These are phyloP conservation scores for Actinia equina DNA, from an alignment of 64 coral and sea anemone species.

Conservation along the genomic window DNA sequence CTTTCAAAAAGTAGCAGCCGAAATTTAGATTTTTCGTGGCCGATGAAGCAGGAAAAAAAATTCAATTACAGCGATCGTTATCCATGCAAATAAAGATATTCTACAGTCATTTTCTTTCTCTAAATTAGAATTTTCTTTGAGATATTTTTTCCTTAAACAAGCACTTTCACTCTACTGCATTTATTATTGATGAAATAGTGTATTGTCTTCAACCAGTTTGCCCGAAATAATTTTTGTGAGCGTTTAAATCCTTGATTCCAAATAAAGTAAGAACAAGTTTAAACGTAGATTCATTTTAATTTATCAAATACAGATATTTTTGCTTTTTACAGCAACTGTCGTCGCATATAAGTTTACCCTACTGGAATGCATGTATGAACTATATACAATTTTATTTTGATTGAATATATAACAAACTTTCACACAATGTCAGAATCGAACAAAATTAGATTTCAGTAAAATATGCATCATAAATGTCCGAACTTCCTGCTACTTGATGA, in stretches of 20 bases:
- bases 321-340: neutral
- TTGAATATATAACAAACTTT: too few relatives aligned
- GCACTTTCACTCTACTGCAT: constrained; percentile 15
- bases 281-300: neutral
- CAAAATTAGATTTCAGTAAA: too few relatives aligned
- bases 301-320: neutral
- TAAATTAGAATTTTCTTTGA: neutral
- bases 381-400: too few relatives aligned
- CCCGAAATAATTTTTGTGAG: neutral
- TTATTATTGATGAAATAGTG: constrained; percentile 62
- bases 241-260: neutral
- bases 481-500: too few relatives aligned
- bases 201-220: constrained; percentile 49
- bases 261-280: neutral
- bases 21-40: neutral
- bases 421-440: too few relatives aligned
- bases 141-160: constrained; percentile 15
- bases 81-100: neutral
- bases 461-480: too few relatives aligned
- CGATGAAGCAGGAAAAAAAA: neutral
- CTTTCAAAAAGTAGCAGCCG: neutral
- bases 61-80: neutral
- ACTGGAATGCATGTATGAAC: too few relatives aligned
- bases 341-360: neutral
- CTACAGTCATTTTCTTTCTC: neutral